Evolutionary conservation across 2,888 invertebrate species (phyloP).

Genomic region (Caenorhabditis afra): DNA sequence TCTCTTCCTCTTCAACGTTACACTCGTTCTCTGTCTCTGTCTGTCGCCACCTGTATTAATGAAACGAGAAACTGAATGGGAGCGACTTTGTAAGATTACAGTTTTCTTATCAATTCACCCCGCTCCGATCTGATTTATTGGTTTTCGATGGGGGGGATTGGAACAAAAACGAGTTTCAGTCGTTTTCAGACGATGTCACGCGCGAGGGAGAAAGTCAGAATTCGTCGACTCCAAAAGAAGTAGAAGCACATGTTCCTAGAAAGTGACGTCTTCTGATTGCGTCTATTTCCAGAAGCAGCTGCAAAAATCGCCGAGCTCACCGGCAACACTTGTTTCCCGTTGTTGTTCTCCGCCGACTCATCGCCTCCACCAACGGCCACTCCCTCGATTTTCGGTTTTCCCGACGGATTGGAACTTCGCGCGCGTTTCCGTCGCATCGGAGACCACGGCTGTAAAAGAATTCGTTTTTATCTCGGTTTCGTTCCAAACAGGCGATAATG

Average conservation of each 20-base stretch:
- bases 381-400: slow-evolving; percentile 5
- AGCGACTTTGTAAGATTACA: slow-evolving; percentile 32
- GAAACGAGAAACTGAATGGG: slow-evolving; percentile 9
- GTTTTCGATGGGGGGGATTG: slow-evolving; percentile 8
- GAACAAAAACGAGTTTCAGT: slow-evolving; percentile 14
- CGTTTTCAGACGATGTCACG: background rate
- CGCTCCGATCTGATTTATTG: slow-evolving; percentile 28
- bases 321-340: slow-evolving; percentile 28
- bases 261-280: slow-evolving; percentile 8
- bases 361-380: background rate
- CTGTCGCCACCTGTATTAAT: slow-evolving; percentile 14
- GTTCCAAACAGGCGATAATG: slow-evolving; percentile 24
- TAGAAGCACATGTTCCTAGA: background rate
- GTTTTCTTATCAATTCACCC: slow-evolving; percentile 13
- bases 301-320: slow-evolving; percentile 30
- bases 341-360: slow-evolving; percentile 29
- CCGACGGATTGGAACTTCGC: slow-evolving; percentile 54
- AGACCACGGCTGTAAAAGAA: slow-evolving; percentile 59
- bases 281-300: slow-evolving; percentile 21
- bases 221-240: no score
- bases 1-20: slow-evolving; percentile 28
- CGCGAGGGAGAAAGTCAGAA: background rate
- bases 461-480: slow-evolving; percentile 24
- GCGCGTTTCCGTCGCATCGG: slow-evolving; percentile 60
- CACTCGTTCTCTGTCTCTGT: slow-evolving; percentile 27